Conservation (phyloP, 1,140 invertebrate genomes). For the Temnothorax longispinosus region DNA sequence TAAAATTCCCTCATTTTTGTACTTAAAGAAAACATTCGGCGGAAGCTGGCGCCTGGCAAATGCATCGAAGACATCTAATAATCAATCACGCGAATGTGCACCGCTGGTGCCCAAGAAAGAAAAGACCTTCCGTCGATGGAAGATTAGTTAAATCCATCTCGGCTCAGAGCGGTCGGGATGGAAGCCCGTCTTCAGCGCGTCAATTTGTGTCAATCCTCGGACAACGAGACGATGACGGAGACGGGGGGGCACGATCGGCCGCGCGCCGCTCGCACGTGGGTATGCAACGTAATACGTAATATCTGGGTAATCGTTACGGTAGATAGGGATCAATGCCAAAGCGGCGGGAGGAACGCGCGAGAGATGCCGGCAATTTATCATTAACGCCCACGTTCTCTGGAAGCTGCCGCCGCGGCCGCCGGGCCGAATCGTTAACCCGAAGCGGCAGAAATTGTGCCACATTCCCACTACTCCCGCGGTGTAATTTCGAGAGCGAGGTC, state of each 20-base stretch:
- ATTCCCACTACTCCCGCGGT: conserved; percentile 65
- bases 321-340: conserved; percentile 82
- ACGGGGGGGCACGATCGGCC: conserved; percentile 44
- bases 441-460: conserved; percentile 68
- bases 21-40: not conserved
- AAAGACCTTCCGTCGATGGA: not conserved
- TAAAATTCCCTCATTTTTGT: not conserved
- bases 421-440: conserved; percentile 74
- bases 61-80: not conserved
- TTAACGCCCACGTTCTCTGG: conserved; percentile 74
- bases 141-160: conserved; percentile 22
- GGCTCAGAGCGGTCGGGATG: not conserved
- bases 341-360: conserved; percentile 66
- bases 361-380: conserved; percentile 77
- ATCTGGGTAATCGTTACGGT: conserved; percentile 79
- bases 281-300: conserved; percentile 66
- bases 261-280: conserved; percentile 64
- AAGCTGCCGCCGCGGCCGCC: not conserved
- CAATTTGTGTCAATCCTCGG: conserved; percentile 57
- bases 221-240: conserved; percentile 67
- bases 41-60: not conserved
- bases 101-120: not conserved
- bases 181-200: conserved; percentile 32
- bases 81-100: not conserved
- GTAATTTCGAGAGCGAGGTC: conserved; percentile 69